These are phyloP conservation scores for Pseudeuparius sepicola DNA, from an alignment of 2,888 invertebrate species.

Conservation along the genomic window DNA sequence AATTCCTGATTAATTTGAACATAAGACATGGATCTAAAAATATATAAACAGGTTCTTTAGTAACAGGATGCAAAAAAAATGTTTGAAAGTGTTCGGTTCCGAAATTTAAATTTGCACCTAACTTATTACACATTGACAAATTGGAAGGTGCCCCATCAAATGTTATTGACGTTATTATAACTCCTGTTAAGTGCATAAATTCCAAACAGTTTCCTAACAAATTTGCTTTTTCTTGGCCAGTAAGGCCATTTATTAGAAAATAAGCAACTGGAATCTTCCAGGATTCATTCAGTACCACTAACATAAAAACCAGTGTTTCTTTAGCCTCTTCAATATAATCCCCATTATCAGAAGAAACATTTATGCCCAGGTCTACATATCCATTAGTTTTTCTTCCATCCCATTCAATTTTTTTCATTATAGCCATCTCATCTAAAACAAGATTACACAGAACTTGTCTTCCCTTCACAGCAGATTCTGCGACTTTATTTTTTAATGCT, in stretches of 20 bases:
- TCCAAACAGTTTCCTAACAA: conserved; percentile 14
- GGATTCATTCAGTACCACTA: conserved; percentile 9
- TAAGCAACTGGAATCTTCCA: conserved; percentile 18
- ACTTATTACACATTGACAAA: conserved; percentile 14
- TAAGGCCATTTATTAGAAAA: conserved; percentile 11
- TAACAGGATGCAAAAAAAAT: conserved; percentile 17
- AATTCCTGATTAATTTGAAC: conserved; percentile 15
- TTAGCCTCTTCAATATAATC: conserved; percentile 15
- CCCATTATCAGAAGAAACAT: conserved; percentile 11
- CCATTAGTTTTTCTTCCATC: conserved; percentile 1
- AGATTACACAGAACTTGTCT: conserved; percentile 13
- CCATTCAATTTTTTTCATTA: conserved; percentile 19
- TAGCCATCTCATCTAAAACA: conserved; percentile 24
- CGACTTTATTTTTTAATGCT: conserved; percentile 16
- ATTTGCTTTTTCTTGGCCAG: conserved; percentile 15
- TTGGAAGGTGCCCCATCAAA: no score
- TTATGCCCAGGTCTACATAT: conserved; percentile 22
- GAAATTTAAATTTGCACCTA: conserved; percentile 18
- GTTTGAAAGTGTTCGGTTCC: conserved; percentile 13
- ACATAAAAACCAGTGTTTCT: conserved; percentile 17
- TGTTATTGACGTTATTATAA: conserved; percentile 14
- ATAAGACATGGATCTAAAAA: conserved; percentile 17
- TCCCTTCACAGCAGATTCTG: neutral
- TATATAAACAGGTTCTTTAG: conserved; percentile 6
- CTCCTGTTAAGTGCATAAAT: conserved; percentile 15